Evolutionary conservation across 2,888 invertebrate species (phyloP).

Genomic region (Rotaria socialis): DNA sequence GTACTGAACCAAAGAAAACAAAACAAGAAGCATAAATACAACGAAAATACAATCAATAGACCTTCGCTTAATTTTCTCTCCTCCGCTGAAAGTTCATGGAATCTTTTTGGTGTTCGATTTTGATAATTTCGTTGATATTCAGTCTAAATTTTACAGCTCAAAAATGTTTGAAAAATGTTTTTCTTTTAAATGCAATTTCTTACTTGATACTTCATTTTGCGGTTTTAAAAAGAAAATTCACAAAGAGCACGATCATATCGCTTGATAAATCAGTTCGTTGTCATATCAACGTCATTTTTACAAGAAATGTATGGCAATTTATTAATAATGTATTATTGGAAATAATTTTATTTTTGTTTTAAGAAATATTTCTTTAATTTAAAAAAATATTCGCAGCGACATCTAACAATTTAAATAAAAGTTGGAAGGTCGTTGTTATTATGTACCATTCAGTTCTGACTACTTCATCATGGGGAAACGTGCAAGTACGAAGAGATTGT

Average conservation of each 20-base stretch:
- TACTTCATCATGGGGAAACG: neutral
- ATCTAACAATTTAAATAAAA: no score
- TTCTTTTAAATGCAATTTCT: neutral
- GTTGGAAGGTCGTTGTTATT: no score
- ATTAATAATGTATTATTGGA: neutral
- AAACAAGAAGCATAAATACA: neutral
- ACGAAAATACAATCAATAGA: neutral
- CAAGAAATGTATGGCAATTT: neutral
- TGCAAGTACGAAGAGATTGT: neutral
- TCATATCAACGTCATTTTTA: neutral
- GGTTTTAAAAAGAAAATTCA: neutral
- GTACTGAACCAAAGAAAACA: neutral
- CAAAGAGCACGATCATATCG: neutral
- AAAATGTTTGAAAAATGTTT: neutral
- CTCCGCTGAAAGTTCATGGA: neutral
- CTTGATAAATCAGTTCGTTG: neutral
- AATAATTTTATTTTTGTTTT: no score
- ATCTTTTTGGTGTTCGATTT: neutral
- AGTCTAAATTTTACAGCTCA: neutral
- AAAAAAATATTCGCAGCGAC: no score
- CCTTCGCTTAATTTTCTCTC: slow-evolving; percentile 32
- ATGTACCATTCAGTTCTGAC: neutral
- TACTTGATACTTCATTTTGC: slow-evolving; percentile 21
- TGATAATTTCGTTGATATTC: slow-evolving; percentile 31
- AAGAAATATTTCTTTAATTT: neutral